Evolutionary conservation across 2,888 invertebrate genomes (phyloP).

Genomic region (Orgyia antiqua): DNA sequence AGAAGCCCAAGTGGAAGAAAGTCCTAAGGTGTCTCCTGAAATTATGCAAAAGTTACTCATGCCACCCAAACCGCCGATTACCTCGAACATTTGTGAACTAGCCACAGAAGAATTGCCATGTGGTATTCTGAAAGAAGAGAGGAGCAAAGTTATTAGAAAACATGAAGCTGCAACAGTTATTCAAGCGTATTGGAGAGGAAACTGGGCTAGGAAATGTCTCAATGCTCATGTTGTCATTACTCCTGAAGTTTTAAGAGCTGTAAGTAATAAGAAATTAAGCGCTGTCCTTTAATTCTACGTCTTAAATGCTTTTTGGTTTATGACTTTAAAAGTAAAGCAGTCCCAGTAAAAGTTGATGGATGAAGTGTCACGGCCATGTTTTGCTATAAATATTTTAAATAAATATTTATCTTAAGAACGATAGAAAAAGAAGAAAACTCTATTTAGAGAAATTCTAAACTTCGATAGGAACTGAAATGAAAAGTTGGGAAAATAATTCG

Average conservation of each 20-base stretch:
- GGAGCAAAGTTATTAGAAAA: slow-evolving; percentile 42
- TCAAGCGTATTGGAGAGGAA: slow-evolving; percentile 60
- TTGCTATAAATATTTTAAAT: no score
- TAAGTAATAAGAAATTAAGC: slow-evolving; percentile 29
- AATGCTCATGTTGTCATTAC: slow-evolving; percentile 24
- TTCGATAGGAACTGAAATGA: no score
- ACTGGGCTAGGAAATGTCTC: slow-evolving; percentile 51
- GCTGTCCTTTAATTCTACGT: no score
- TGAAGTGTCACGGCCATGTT: no score
- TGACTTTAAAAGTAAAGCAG: no score
- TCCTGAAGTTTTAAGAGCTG: slow-evolving; percentile 46
- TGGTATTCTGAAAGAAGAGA: slow-evolving; percentile 48
- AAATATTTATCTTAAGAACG: no score
- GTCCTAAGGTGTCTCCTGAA: slow-evolving; percentile 26
- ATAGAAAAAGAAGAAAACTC: no score
- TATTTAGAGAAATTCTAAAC: no score
- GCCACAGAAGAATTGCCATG: slow-evolving; percentile 52
- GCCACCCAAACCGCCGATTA: slow-evolving; percentile 24
- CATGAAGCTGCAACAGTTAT: slow-evolving; percentile 57
- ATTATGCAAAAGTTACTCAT: slow-evolving; percentile 36
- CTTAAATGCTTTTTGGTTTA: no score
- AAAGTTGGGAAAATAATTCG: no score
- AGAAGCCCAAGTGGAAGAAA: slow-evolving; percentile 24
- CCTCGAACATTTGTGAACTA: slow-evolving; percentile 49
- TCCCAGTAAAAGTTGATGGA: no score